Evolutionary conservation across 2,888 invertebrate genomes (phyloP).

Genomic region (Drosophila demipolita): DNA sequence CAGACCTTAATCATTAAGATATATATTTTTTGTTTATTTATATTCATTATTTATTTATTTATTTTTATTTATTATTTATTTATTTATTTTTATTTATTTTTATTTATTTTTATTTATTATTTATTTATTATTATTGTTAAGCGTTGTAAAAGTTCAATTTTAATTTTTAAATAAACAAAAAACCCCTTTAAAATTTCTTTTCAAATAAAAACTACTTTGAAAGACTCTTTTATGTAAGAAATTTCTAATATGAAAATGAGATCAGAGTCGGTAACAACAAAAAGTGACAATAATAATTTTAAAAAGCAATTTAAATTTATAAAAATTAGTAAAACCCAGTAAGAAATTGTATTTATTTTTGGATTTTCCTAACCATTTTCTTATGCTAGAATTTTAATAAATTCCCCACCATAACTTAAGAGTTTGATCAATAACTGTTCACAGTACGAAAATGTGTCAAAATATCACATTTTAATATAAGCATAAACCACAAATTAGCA

Average conservation of each 20-base stretch:
- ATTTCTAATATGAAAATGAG: neutral
- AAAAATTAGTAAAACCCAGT: neutral
- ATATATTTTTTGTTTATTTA: too few relatives aligned
- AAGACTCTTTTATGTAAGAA: too few relatives aligned
- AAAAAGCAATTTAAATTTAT: neutral
- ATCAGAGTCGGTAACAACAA: neutral
- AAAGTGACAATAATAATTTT: neutral
- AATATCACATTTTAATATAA: neutral
- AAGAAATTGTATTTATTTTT: too few relatives aligned
- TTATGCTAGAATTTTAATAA: too few relatives aligned
- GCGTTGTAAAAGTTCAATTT: neutral
- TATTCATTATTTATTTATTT: neutral
- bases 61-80: neutral
- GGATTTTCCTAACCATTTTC: too few relatives aligned
- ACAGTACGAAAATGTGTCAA: neutral
- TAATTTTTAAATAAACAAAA: neutral
- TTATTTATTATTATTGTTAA: too few relatives aligned
- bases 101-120: neutral
- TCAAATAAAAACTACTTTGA: too few relatives aligned
- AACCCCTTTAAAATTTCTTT: neutral
- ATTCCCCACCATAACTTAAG: too few relatives aligned
- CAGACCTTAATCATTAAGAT: neutral
- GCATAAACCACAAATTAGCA: neutral
- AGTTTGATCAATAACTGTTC: neutral
- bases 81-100: neutral